These are phyloP conservation scores for Falco concolor DNA, from an alignment of 2,797 vertebrate genomes.

Conservation along the genomic window DNA sequence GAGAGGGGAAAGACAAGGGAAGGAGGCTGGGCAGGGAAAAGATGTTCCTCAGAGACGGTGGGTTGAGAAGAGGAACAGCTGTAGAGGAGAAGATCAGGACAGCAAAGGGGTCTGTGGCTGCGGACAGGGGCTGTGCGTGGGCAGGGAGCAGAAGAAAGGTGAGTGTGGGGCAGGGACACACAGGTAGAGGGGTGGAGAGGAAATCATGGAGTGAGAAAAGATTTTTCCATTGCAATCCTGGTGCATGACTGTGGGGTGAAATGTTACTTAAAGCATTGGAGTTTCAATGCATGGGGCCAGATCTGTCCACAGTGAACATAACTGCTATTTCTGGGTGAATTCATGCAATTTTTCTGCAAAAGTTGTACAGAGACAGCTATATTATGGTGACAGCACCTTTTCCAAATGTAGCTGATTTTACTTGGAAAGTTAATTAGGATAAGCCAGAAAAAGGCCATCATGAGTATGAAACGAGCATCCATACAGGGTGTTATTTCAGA, in stretches of 20 bases:
- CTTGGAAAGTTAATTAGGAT: rapidly evolving
- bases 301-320: rapidly evolving
- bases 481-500: rapidly evolving
- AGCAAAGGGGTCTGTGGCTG: rapidly evolving
- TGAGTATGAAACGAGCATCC: neutral
- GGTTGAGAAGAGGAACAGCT: neutral
- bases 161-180: neutral
- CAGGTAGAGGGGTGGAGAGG: neutral
- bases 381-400: neutral
- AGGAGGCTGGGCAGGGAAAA: neutral
- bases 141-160: neutral
- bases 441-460: neutral
- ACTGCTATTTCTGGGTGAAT: neutral
- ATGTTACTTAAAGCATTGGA: neutral
- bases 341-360: neutral
- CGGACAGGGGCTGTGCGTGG: neutral
- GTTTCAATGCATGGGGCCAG: neutral
- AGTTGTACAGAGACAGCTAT: neutral
- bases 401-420: neutral
- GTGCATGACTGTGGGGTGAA: neutral
- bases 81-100: neutral
- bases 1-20: neutral
- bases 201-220: neutral
- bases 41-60: neutral
- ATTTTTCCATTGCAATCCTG: neutral